Evolutionary conservation across 2,888 invertebrate genomes (phyloP).

Genomic region (Sepioteuthis lessoniana): DNA sequence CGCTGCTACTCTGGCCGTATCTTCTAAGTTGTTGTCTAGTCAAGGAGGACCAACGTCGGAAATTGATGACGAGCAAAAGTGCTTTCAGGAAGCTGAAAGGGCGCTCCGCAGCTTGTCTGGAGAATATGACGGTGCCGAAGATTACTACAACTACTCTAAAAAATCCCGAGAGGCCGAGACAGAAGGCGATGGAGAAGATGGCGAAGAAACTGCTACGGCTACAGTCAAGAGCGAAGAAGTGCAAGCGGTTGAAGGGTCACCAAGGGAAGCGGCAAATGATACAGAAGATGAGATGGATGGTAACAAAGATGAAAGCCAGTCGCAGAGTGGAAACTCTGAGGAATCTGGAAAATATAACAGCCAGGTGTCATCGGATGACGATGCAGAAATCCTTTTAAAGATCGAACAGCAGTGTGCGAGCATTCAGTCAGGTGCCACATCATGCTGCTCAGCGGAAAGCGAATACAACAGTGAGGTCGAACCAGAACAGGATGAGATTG

Average conservation of each 20-base stretch:
- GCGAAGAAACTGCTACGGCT: slow-evolving; percentile 49
- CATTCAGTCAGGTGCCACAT: slow-evolving; percentile 70
- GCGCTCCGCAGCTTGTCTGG: slow-evolving; percentile 90
- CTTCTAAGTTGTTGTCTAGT: neutral
- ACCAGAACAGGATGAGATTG: neutral
- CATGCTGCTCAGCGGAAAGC: slow-evolving; percentile 45
- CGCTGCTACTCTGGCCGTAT: slow-evolving; percentile 40
- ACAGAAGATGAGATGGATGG: slow-evolving; percentile 37
- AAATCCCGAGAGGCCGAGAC: slow-evolving; percentile 50
- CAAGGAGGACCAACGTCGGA: slow-evolving; percentile 74
- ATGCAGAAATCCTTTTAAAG: slow-evolving; percentile 75
- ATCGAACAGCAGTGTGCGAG: slow-evolving; percentile 78
- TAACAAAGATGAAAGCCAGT: slow-evolving; percentile 47
- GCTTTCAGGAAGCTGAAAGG: slow-evolving; percentile 90
- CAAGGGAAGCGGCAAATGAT: neutral
- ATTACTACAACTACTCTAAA: slow-evolving; percentile 49
- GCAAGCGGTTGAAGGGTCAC: neutral
- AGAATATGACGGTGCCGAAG: slow-evolving; percentile 80
- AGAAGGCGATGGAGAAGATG: slow-evolving; percentile 51
- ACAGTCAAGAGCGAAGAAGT: slow-evolving; percentile 34
- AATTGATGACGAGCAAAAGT: slow-evolving; percentile 81
- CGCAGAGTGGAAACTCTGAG: slow-evolving; percentile 38
- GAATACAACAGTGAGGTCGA: slow-evolving; percentile 35
- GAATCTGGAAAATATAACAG: neutral
- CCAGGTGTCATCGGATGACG: slow-evolving; percentile 49